Conservation (phyloP, 2,888 invertebrate species). For the Parapristionchus giblindavisi region DNA sequence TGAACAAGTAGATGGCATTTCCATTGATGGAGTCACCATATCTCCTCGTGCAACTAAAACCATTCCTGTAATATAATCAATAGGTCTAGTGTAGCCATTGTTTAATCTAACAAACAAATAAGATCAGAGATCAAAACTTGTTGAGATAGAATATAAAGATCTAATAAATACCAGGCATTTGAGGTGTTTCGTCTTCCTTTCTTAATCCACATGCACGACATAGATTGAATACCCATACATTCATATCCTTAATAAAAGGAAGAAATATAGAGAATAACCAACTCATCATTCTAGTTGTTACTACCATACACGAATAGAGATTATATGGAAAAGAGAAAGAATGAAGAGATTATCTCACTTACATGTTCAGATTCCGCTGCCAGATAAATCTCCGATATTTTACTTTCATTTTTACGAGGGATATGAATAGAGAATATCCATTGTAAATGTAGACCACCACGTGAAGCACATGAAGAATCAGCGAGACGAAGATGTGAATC, state of each 20-base stretch:
- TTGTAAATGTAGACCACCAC: slow-evolving; percentile 32
- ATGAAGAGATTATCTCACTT: slow-evolving; percentile 22
- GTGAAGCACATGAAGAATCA: slow-evolving; percentile 29
- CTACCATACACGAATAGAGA: not conserved
- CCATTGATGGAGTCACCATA: not conserved
- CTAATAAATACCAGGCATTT: slow-evolving; percentile 8
- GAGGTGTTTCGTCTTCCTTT: slow-evolving; percentile 11
- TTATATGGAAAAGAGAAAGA: not conserved
- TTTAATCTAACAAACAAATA: not conserved
- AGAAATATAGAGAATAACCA: slow-evolving; percentile 22
- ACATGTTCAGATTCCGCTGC: slow-evolving; percentile 34
- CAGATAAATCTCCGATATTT: slow-evolving; percentile 14
- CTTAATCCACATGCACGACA: slow-evolving; percentile 21
- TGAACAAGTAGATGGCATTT: slow-evolving; percentile 4
- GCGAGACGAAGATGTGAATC: slow-evolving; percentile 37
- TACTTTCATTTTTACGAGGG: not conserved
- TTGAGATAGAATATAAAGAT: not conserved
- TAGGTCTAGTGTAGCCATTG: not conserved
- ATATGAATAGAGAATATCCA: slow-evolving; percentile 38
- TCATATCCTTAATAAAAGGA: slow-evolving; percentile 28
- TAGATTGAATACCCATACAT: slow-evolving; percentile 27
- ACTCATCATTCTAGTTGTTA: not conserved
- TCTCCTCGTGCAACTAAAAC: no score
- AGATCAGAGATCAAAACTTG: not conserved
- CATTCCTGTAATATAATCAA: not conserved